phyloP scores from a whole-genome alignment of 2,888 invertebrate species.

The Luperina testacea region DNA sequence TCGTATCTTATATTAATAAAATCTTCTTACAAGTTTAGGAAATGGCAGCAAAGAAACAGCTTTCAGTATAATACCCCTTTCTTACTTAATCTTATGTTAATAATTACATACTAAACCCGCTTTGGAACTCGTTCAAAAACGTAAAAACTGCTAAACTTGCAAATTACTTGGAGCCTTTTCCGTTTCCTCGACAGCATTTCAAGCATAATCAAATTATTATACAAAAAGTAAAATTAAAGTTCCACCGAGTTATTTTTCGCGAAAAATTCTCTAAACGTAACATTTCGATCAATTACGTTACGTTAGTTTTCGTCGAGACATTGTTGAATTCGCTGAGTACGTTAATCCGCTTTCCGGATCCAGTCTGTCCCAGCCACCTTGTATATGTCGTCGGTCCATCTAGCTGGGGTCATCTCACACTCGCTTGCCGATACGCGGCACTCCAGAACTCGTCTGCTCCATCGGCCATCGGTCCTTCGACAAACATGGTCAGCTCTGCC shows the following conservation, averaged over 20 bases:
- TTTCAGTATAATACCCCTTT: neutral
- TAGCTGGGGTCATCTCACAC: too few relatives aligned
- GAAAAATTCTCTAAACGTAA: too few relatives aligned
- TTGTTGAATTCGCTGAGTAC: too few relatives aligned
- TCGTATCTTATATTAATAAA: neutral
- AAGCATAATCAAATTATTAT: neutral
- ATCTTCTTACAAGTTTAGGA: neutral
- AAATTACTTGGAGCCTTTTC: conserved; percentile 15
- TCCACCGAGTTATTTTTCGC: neutral
- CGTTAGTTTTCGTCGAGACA: too few relatives aligned
- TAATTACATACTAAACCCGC: neutral
- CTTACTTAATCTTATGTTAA: conserved; percentile 1
- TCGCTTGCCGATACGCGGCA: too few relatives aligned
- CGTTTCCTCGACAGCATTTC: conserved; percentile 10
- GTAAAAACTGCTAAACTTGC: conserved; percentile 4
- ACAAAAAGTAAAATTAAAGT: conserved; percentile 3
- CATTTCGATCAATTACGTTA: too few relatives aligned
- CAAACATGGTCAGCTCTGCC: too few relatives aligned
- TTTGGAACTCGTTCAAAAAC: conserved; percentile 19
- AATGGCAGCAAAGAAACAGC: neutral
- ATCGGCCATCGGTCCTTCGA: too few relatives aligned
- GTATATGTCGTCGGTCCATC: too few relatives aligned
- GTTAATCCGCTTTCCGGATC: too few relatives aligned
- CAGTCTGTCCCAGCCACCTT: too few relatives aligned
- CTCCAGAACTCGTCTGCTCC: too few relatives aligned